Evolutionary conservation across 2,113 vertebrate genomes (phyloP).

Genomic region (Centropus unirufus): DNA sequence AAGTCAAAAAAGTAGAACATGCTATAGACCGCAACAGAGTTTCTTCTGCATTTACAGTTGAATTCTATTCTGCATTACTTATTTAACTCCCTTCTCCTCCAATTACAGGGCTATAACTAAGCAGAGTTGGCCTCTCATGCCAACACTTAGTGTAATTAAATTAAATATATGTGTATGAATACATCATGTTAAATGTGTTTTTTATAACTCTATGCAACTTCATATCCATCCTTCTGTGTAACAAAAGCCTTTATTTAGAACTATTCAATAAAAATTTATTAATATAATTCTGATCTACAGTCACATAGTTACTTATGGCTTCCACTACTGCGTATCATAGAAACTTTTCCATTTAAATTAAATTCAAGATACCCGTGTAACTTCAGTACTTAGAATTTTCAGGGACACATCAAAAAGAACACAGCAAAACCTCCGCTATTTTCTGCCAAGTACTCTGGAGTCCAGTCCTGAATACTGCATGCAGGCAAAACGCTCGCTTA

Average conservation of each 20-base stretch:
- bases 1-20: background rate
- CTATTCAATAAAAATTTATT: background rate
- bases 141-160: background rate
- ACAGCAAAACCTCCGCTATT: background rate
- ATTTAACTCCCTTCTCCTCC: background rate
- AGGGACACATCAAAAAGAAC: background rate
- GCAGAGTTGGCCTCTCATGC: background rate
- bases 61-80: background rate
- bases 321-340: background rate
- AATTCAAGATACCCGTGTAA: background rate
- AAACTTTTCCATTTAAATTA: background rate
- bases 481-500: background rate
- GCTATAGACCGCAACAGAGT: background rate
- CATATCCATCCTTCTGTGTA: background rate
- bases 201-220: conserved; percentile 6
- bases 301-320: background rate
- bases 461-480: background rate
- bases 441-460: background rate
- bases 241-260: background rate
- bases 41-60: background rate
- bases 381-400: background rate
- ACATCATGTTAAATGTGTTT: background rate
- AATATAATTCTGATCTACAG: background rate
- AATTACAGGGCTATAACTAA: background rate
- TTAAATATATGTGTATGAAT: background rate